Evolutionary conservation across 2,888 invertebrate genomes (phyloP), one percentile per base, ranked within the genome.

Genomic region (Cyrtodaria siliqua): DNA sequence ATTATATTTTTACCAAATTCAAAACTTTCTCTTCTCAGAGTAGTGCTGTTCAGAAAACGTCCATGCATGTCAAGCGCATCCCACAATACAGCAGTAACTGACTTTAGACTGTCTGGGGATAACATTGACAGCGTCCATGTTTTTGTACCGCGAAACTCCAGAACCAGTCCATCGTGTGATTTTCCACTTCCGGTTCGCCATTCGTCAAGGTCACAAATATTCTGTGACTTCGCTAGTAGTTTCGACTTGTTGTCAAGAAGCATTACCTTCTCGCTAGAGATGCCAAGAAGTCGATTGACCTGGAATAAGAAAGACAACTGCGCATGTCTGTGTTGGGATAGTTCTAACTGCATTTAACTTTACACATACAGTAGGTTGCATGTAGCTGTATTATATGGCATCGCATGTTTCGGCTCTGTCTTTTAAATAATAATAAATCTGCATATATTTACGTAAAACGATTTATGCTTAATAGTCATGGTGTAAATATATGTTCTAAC

Each of bases 101-200:
- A 94, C 90, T 94, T 94, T 78, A 94, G 88, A 81, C 90, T 89
- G 66, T 91, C 92, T 24, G 89, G 93, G 61, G 95, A 94, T 60
- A 95, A 93, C 94, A 92, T 94, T 90, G 92, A 94, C 87, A 88
- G 93, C 24, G 89, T 86, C 92, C 92, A 93, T 9, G 91, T 88
- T 90, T 95, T 94, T 78, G 94, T 94, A 72, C 94, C 95, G 50
- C 95, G 93, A 91, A 95, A 95, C 89, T 95, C 95, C 75, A 95
- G 92, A 69, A 94, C 93, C 60, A 95, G 91, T 73, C 95, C 94
- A 91, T 95, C 95, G 91, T 95, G 95, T 73, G 94, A 94, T 64
- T 95, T 93, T 12, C 95, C 95, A 27, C 94, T 94, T n/a, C 95
- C 95, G 44, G 95, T 94, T 71, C 95, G 92, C 95, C 95, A 95